Conservation (phyloP, 1,140 invertebrate species). For the Apocrypta bakeri region DNA sequence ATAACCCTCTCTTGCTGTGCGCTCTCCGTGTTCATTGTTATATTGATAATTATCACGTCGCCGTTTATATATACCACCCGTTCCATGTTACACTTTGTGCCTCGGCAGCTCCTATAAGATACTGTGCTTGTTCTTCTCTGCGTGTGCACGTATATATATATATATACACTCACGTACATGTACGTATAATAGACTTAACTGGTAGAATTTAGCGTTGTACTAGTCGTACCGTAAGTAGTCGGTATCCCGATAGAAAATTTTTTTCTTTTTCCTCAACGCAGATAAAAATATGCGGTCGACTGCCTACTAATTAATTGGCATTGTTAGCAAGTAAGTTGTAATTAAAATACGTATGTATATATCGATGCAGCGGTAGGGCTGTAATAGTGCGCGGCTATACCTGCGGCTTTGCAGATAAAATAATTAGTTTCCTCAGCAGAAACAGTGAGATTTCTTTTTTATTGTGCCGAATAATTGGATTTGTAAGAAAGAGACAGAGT, state of each 20-base stretch:
- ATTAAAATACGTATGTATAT: conserved; percentile 18
- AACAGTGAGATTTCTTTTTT: conserved; percentile 26
- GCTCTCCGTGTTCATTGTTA: conserved; percentile 36
- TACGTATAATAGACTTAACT: too few relatives aligned
- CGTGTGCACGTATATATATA: background rate
- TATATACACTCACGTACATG: too few relatives aligned
- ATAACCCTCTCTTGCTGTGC: conserved; percentile 4
- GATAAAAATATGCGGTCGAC: conserved; percentile 1
- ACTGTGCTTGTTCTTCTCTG: background rate
- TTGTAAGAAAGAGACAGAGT: background rate
- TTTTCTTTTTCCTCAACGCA: background rate
- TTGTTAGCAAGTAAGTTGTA: conserved; percentile 37
- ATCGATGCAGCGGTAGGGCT: too few relatives aligned
- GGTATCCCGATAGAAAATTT: background rate
- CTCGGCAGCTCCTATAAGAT: background rate
- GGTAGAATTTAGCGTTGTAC: too few relatives aligned
- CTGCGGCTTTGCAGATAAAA: conserved; percentile 4
- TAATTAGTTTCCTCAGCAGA: conserved; percentile 10
- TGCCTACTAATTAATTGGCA: conserved; percentile 34
- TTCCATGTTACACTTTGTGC: background rate
- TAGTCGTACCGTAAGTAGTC: too few relatives aligned
- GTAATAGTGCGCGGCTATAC: too few relatives aligned
- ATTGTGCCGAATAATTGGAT: conserved; percentile 3
- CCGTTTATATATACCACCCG: conserved; percentile 6
- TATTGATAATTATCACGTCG: conserved; percentile 46